A percentile compares a stretch with the other conserved stretches of the same genome.
These are phyloP conservation scores for Gambusia yucatana DNA, from an alignment of 2,797 vertebrate genomes.

Conservation along the genomic window DNA sequence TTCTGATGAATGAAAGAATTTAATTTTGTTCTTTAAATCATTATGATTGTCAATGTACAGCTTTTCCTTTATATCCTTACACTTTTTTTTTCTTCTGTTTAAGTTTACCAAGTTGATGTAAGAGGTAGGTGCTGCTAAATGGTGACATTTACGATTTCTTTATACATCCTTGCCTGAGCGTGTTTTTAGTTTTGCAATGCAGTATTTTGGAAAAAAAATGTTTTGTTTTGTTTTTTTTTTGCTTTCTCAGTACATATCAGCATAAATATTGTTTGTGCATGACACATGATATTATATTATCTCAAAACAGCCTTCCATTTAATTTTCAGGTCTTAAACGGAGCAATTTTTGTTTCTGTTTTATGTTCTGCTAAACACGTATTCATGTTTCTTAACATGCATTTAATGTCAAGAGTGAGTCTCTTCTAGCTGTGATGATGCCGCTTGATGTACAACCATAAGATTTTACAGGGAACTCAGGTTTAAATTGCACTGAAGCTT, in stretches of 20 bases:
- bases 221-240: constrained; percentile 8
- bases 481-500: constrained; percentile 54
- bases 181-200: constrained; percentile 12
- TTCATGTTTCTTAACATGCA: constrained; percentile 15
- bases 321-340: constrained; percentile 20
- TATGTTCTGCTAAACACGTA: not conserved
- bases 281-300: constrained; percentile 6
- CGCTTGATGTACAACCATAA: not conserved
- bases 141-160: constrained; percentile 10
- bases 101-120: not conserved
- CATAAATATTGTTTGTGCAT: not conserved
- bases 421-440: constrained; percentile 8
- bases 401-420: constrained; percentile 7
- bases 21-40: not conserved
- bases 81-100: not conserved
- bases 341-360: constrained; percentile 13
- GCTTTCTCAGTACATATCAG: not conserved
- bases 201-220: constrained; percentile 3
- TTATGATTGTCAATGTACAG: not conserved
- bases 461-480: constrained; percentile 25
- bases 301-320: not conserved
- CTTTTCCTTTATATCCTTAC: not conserved
- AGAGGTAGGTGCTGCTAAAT: not conserved
- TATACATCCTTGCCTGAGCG: constrained; percentile 2
- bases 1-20: not conserved